Conservation (phyloP, 2,888 invertebrate genomes). For the Auanema sp. region DNA sequence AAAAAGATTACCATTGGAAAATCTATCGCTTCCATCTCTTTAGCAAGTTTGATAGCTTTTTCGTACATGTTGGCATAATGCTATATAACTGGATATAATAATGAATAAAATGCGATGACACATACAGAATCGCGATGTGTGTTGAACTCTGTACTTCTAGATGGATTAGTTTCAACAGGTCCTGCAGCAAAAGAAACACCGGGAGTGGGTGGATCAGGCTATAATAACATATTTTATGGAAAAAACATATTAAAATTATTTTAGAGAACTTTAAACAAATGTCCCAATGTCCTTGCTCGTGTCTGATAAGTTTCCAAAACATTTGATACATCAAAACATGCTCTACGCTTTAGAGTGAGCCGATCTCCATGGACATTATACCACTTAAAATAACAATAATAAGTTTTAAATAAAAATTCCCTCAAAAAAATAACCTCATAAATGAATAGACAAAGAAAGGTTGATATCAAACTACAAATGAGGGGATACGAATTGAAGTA, state of each 20-base stretch:
- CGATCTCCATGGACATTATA: constrained; percentile 36
- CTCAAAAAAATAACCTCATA: too few relatives aligned
- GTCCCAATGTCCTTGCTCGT: constrained; percentile 52
- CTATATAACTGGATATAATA: constrained; percentile 21
- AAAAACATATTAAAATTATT: background rate
- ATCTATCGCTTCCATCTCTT: constrained; percentile 46
- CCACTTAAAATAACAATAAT: constrained; percentile 37
- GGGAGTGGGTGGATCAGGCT: constrained; percentile 44
- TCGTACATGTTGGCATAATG: constrained; percentile 59
- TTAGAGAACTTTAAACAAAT: constrained; percentile 33
- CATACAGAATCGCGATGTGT: constrained; percentile 39
- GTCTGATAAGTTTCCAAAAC: constrained; percentile 59
- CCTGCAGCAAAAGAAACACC: constrained; percentile 32
- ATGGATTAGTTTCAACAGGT: constrained; percentile 39
- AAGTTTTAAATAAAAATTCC: too few relatives aligned
- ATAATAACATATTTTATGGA: constrained; percentile 9
- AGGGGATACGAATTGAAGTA: too few relatives aligned
- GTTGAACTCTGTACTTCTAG: constrained; percentile 34
- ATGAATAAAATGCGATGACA: background rate
- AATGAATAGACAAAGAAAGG: too few relatives aligned
- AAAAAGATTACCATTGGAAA: too few relatives aligned
- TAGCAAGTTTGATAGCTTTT: constrained; percentile 45
- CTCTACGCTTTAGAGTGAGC: constrained; percentile 43
- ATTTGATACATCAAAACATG: constrained; percentile 56
- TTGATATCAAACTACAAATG: too few relatives aligned